phyloP scores from a whole-genome alignment of 1,140 invertebrate species.

The Caerostris extrusa region DNA sequence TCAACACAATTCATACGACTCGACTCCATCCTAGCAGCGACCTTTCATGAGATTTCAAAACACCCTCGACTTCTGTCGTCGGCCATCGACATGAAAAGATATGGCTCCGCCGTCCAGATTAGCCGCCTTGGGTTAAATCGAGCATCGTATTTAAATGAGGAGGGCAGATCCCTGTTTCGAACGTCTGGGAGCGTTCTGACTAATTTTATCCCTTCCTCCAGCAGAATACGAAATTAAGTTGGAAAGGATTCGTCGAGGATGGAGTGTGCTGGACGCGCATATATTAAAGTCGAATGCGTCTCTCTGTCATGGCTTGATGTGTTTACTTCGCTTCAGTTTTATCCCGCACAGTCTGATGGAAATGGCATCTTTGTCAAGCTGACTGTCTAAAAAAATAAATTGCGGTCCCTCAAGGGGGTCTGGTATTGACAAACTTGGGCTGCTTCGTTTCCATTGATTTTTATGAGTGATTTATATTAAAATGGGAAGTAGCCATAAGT shows the following conservation, averaged over 20 bases:
- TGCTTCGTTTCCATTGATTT: no score
- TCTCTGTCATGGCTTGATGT: constrained; percentile 54
- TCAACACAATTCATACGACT: not conserved
- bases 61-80: constrained; percentile 18
- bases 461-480: no score
- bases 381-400: not conserved
- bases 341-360: not conserved
- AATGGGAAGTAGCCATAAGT: no score
- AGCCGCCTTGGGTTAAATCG: constrained; percentile 49
- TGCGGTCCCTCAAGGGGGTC: not conserved
- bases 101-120: constrained; percentile 16
- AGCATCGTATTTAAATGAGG: constrained; percentile 67
- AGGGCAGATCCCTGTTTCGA: constrained; percentile 54
- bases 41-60: not conserved
- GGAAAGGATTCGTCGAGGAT: constrained; percentile 5
- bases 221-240: constrained; percentile 72
- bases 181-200: constrained; percentile 61
- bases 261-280: constrained; percentile 58
- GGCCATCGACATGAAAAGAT: constrained; percentile 42
- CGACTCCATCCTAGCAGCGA: not conserved
- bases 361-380: not conserved
- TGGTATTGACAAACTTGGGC: not conserved
- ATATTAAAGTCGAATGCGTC: constrained; percentile 55
- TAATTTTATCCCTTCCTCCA: constrained; percentile 60
- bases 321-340: constrained; percentile 49